These are phyloP conservation scores for Rissa tridactyla DNA, from an alignment of 2,113 vertebrate genomes.

Conservation along the genomic window DNA sequence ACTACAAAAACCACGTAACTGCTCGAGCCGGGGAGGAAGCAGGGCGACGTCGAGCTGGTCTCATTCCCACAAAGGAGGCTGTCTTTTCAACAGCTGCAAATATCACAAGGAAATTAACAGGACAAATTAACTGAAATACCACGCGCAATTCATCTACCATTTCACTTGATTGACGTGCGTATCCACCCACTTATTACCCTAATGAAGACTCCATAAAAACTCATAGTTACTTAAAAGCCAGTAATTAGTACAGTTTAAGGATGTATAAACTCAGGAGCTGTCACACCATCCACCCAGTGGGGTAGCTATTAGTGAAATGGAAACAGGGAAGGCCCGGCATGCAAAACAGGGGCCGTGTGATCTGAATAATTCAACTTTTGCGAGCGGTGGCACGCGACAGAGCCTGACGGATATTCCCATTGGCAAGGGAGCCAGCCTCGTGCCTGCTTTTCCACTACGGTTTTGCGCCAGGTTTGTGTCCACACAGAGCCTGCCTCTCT, in stretches of 20 bases:
- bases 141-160: background rate
- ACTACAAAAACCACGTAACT: background rate
- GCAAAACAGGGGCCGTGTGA: background rate
- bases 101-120: background rate
- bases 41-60: accelerated
- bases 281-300: background rate
- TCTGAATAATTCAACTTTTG: background rate
- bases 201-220: conserved; percentile 39
- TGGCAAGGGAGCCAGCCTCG: accelerated
- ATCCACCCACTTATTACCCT: conserved; percentile 22
- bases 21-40: accelerated
- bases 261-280: background rate
- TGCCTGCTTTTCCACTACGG: background rate
- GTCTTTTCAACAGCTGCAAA: background rate
- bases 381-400: accelerated
- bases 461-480: background rate
- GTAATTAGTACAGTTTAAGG: conserved; percentile 50
- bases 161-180: background rate
- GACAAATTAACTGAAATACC: conserved; percentile 5
- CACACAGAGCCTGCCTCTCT: background rate
- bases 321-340: background rate
- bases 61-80: background rate
- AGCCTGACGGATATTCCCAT: background rate
- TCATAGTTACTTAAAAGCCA: conserved; percentile 11
- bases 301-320: conserved; percentile 16